These are phyloP conservation scores for Dipodomys spectabilis DNA, from an alignment of 2,113 vertebrate genomes.

Conservation along the genomic window DNA sequence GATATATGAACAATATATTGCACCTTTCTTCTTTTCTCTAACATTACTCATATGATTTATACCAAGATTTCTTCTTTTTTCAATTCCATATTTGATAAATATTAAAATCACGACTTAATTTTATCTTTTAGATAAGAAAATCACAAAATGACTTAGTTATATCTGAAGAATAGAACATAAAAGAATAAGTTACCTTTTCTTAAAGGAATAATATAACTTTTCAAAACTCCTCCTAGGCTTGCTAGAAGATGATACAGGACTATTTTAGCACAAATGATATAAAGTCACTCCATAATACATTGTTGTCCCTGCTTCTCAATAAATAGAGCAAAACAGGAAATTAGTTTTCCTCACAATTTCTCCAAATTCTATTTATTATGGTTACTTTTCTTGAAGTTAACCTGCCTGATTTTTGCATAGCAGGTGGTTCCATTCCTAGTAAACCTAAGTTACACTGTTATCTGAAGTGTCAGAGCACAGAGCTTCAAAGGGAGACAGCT, in stretches of 20 bases:
- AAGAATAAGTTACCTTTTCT: constrained; percentile 6
- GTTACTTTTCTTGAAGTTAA: constrained; percentile 67
- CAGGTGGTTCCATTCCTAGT: background rate
- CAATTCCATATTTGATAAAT: background rate
- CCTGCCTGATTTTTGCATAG: constrained; percentile 53
- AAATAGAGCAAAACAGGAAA: constrained; percentile 25
- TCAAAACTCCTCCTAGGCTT: background rate
- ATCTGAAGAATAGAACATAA: constrained; percentile 14
- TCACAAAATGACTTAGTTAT: too few relatives aligned
- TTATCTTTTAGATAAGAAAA: constrained; percentile 39
- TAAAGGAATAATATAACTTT: constrained; percentile 23
- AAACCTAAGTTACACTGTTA: constrained; percentile 54
- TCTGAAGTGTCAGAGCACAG: constrained; percentile 55
- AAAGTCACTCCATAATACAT: background rate
- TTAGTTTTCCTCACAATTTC: background rate
- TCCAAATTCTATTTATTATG: constrained; percentile 54
- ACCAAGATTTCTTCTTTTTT: constrained; percentile 14
- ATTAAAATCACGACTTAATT: background rate
- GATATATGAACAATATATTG: background rate
- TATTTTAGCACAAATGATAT: constrained; percentile 10
- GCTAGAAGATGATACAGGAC: background rate
- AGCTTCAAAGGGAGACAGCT: constrained; percentile 66
- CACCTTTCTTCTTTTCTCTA: background rate
- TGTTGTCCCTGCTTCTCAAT: background rate
- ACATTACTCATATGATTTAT: constrained; percentile 11